Evolutionary conservation across 2,797 vertebrate genomes (phyloP).

Genomic region (Poliocrania exsul): DNA sequence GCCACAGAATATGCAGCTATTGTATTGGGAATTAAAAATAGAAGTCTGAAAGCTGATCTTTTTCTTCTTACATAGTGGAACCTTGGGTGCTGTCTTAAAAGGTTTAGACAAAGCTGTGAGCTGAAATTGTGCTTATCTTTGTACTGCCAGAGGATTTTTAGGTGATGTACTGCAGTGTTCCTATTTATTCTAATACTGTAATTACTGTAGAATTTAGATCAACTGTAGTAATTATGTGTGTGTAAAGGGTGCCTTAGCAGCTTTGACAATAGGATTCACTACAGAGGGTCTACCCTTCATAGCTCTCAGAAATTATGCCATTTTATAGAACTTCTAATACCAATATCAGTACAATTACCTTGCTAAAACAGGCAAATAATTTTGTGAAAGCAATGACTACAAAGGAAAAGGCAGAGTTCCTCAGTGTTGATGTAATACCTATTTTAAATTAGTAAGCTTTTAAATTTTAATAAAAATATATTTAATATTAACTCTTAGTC

Average conservation of each 20-base stretch:
- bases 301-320: background rate
- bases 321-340: background rate
- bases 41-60: background rate
- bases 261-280: slow-evolving; percentile 34
- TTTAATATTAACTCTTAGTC: background rate
- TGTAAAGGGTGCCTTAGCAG: background rate
- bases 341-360: slow-evolving; percentile 22
- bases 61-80: background rate
- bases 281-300: background rate
- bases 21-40: background rate
- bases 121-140: background rate
- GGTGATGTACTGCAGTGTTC: background rate
- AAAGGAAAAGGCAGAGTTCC: background rate
- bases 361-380: background rate
- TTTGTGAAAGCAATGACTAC: background rate
- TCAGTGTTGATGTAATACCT: background rate
- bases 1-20: background rate
- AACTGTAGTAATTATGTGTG: slow-evolving; percentile 46
- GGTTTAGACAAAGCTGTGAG: background rate
- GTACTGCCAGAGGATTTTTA: slow-evolving; percentile 18
- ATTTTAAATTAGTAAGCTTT: background rate
- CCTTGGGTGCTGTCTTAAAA: background rate
- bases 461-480: background rate
- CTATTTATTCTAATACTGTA: slow-evolving; percentile 46
- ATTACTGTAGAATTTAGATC: slow-evolving; percentile 61